Evolutionary conservation across 1,140 invertebrate species (phyloP).

Genomic region (Leptinotarsa texana): DNA sequence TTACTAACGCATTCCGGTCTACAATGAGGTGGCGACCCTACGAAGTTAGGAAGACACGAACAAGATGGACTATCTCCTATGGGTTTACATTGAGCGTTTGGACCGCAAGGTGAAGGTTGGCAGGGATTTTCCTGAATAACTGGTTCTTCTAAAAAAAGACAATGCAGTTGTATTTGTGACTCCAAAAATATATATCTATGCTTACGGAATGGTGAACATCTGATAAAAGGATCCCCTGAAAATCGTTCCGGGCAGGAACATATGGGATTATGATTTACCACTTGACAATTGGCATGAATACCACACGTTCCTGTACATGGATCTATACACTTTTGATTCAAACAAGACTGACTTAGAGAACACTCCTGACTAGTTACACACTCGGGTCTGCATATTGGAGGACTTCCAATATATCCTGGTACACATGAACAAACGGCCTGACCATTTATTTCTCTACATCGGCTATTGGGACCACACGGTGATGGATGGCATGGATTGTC

Average conservation of each 20-base stretch:
- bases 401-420: slow-evolving; percentile 70
- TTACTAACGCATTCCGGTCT: slow-evolving; percentile 74
- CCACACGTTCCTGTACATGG: slow-evolving; percentile 82
- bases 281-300: slow-evolving; percentile 69
- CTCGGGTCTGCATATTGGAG: slow-evolving; percentile 74
- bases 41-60: slow-evolving; percentile 70
- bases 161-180: background rate
- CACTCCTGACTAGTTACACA: slow-evolving; percentile 78
- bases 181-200: background rate
- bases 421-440: slow-evolving; percentile 76
- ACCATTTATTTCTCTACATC: slow-evolving; percentile 69
- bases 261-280: slow-evolving; percentile 65
- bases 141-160: slow-evolving; percentile 33
- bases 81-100: slow-evolving; percentile 71
- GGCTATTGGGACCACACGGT: slow-evolving; percentile 77
- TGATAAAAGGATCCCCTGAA: slow-evolving; percentile 76
- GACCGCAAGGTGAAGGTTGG: slow-evolving; percentile 75
- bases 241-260: slow-evolving; percentile 72
- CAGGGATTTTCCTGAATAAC: slow-evolving; percentile 64
- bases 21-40: slow-evolving; percentile 75
- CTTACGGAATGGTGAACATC: slow-evolving; percentile 61
- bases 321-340: slow-evolving; percentile 77
- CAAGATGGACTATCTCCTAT: slow-evolving; percentile 67
- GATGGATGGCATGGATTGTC: slow-evolving; percentile 70
- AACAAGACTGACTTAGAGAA: slow-evolving; percentile 69